These are phyloP conservation scores for Dreissena rostriformis DNA, from an alignment of 1,140 invertebrate genomes.

Conservation along the genomic window DNA sequence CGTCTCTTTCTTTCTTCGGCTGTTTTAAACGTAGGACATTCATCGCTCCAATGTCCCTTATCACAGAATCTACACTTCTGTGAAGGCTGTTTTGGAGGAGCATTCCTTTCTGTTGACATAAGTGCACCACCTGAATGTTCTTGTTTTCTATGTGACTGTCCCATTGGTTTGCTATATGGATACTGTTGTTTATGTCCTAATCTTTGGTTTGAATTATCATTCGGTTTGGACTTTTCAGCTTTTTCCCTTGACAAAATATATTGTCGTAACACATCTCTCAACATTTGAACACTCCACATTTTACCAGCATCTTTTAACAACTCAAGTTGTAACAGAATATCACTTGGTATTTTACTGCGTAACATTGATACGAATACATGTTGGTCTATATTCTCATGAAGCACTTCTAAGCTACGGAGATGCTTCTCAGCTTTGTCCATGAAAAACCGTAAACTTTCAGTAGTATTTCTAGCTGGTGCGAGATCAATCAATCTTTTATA, in stretches of 20 bases:
- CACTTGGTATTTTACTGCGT: conserved; percentile 15
- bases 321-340: neutral
- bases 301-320: conserved; percentile 16
- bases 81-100: neutral
- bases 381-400: neutral
- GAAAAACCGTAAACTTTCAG: neutral
- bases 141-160: neutral
- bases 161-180: neutral
- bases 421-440: conserved; percentile 12
- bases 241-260: conserved; percentile 13
- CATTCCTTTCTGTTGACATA: no score
- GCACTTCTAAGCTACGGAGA: conserved; percentile 20
- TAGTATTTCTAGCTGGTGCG: neutral
- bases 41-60: no score
- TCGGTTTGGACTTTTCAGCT: neutral
- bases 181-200: neutral
- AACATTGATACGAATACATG: conserved; percentile 12
- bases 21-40: no score
- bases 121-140: neutral
- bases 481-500: conserved; percentile 5
- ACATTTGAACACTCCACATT: neutral
- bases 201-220: neutral
- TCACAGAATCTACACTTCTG: no score
- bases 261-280: neutral
- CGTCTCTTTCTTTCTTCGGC: no score